Evolutionary conservation across 2,888 invertebrate species (phyloP), one percentile per base, ranked within the genome.

Genomic region (Oasisia sp.): DNA sequence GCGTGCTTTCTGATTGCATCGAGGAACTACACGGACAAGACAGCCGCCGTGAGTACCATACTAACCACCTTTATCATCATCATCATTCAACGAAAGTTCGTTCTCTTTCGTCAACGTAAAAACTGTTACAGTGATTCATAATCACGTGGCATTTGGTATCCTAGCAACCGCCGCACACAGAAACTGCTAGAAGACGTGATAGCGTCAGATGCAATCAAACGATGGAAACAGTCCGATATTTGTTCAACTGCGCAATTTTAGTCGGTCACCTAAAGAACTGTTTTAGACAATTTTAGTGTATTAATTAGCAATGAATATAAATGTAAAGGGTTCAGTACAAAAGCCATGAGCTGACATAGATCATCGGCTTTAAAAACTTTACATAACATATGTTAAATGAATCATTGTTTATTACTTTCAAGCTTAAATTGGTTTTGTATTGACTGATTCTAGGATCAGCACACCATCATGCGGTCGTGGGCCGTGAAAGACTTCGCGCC

Each of bases 401-500:
- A 74, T 74, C 14, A 4, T 74, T 74, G 14, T 27, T 27, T 14
- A 74, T 74, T 74, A 74, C 7, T 27, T 74, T 74, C 74, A 74
- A 5, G 74, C 27, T 74, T 74, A 74, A 27, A n/a, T 74, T 74
- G 7, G 74, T 27, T 45, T 32, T 32, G n/a, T 90, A 9, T 32
- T 38, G 92, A 89, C 50, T 89, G n/a, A 58, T 19, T 94, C 74
- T 96, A 97, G 97, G 98, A 98, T 95, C 97, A 98, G 95, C 98
- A 98, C 96, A 98, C 98, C 9, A 97, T 98, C 94, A 96, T 98
- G 93, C 96, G 99, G 94, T 99, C 99, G 14, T 99, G 99, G 99
- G 99, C 99, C 91, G 99, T 99, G 92, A 99, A 99, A 96, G 99
- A 99, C 97, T 99, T 99, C 96, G 99, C 99, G 0, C 99, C 99